A percentile compares a stretch with the other conserved stretches of the same genome.
Conservation (phyloP, 1,140 invertebrate species). For the Arion vulgaris region DNA sequence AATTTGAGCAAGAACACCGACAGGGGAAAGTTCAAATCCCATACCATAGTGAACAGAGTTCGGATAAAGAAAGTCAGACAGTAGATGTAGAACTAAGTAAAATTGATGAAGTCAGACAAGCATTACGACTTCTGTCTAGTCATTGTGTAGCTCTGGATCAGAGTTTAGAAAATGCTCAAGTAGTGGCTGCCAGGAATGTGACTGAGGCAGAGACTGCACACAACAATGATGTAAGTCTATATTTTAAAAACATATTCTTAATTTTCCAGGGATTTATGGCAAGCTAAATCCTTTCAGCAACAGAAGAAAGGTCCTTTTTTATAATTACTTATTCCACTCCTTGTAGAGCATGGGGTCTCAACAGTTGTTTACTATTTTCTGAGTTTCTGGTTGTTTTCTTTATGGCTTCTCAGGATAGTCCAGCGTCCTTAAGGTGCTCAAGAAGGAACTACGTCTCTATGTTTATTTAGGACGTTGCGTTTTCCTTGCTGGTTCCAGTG, state of each 20-base stretch:
- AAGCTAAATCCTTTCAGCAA: too few relatives aligned
- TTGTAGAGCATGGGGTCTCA: too few relatives aligned
- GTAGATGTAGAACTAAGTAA: neutral
- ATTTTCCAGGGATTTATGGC: too few relatives aligned
- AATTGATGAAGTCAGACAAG: conserved; percentile 5
- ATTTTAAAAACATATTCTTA: neutral
- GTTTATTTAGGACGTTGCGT: too few relatives aligned
- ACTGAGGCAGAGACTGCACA: neutral
- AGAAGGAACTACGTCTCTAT: too few relatives aligned
- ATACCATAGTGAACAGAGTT: neutral
- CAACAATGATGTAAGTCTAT: neutral
- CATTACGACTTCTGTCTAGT: neutral
- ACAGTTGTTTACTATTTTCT: too few relatives aligned
- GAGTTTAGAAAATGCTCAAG: conserved; percentile 9
- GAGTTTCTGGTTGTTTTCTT: too few relatives aligned
- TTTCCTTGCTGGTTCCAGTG: too few relatives aligned
- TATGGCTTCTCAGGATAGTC: too few relatives aligned
- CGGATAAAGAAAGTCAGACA: neutral
- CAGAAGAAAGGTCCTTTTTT: too few relatives aligned
- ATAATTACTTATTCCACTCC: too few relatives aligned
- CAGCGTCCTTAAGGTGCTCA: too few relatives aligned
- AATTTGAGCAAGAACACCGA: neutral
- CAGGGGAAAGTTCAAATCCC: neutral
- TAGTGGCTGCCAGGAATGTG: neutral
- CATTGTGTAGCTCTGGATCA: conserved; percentile 18